Evolutionary conservation across 2,797 vertebrate species (phyloP), one percentile per base, ranked within the genome.

Genomic region (Typhlichthys subterraneus): DNA sequence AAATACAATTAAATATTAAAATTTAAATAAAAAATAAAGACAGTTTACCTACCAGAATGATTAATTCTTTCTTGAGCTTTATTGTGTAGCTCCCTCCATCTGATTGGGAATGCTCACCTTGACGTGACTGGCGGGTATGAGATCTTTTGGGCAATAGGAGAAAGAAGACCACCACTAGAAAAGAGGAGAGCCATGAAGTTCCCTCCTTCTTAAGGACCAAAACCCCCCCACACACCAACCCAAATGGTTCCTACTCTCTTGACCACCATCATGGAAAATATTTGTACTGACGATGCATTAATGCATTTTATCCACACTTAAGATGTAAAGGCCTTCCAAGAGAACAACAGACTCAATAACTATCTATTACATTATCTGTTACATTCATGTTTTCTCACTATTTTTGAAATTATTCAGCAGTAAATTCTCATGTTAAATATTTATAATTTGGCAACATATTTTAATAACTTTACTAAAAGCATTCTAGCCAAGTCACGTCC

Each of bases 181-280:
- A 87, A 83, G 74, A 87, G 81, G 78, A 78, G 79, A 85, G 86
- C 78, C 77, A 86, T 85, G 77, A 87, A 85, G 80, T 85, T 73
- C 55, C 75, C 84, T 81, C 70, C 79, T 88, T 88, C 87, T 91
- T 89, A 91, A 88, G 82, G 75, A 76, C 79, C 82, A 81, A 79
- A 69, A 17, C 15, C 15, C 55, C 64, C 67, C 61, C 65, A 55
- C 58, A 38, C 61, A 81, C 81, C 85, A 84, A 80, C 79, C 81
- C 84, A 76, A 70, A 72, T 82, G 74, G 75, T 85, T 54, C 79
- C 77, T 77, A 77, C 82, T 84, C 60, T 61, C 64, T 75, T 57
- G 67, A 81, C 83, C 85, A 83, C 80, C 56, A 79, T 14, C 10
- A 9, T 60, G 72, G 73, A 88, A 85, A 88, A 88, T 87, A 87